Conservation (phyloP, 2,113 vertebrate genomes). For the Colinus virginianus region DNA sequence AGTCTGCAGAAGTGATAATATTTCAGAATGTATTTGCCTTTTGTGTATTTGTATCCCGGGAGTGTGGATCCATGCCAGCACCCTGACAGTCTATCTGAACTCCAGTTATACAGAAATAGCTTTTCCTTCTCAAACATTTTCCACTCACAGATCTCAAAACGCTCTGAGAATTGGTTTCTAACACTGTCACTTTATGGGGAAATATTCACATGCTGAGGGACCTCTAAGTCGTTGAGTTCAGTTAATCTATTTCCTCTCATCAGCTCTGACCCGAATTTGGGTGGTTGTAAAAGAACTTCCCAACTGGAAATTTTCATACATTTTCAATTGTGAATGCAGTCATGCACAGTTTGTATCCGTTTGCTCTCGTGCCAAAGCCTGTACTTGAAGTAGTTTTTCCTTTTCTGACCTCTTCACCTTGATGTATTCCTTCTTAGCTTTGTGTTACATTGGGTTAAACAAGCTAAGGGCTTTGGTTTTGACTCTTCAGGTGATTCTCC, state of each 20-base stretch:
- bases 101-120: background rate
- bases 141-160: slow-evolving; percentile 5
- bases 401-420: slow-evolving; percentile 7
- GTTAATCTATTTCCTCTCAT: background rate
- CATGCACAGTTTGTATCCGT: background rate
- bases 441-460: background rate
- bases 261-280: background rate
- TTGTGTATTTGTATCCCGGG: background rate
- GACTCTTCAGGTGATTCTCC: background rate
- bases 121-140: slow-evolving; percentile 17
- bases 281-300: background rate
- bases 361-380: background rate
- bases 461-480: background rate
- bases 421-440: background rate
- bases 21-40: background rate
- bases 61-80: background rate
- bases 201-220: background rate
- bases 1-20: background rate
- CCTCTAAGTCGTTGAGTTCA: slow-evolving; percentile 2
- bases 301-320: background rate
- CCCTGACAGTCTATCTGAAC: background rate
- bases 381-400: background rate
- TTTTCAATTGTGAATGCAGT: background rate
- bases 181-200: background rate
- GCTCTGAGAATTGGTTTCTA: background rate